Conservation (phyloP, 2,888 invertebrate genomes). For the Brachyopa scutellaris region DNA sequence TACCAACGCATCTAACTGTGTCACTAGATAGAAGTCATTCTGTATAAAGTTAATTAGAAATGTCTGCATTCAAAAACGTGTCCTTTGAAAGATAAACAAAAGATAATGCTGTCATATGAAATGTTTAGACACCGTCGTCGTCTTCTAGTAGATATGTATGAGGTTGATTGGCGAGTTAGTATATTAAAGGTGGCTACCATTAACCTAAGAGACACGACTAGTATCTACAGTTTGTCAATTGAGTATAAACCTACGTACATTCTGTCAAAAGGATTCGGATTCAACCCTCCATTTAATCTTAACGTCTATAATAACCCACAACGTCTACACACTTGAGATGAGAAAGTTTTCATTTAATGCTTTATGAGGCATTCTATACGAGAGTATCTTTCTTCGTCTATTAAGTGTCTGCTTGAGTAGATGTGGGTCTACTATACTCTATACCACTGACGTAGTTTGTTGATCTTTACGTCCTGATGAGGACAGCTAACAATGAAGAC, state of each 20-base stretch:
- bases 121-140: constrained; percentile 10
- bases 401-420: constrained; percentile 24
- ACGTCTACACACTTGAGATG: constrained; percentile 28
- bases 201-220: constrained; percentile 29
- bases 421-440: constrained; percentile 4
- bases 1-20: background rate
- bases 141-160: too few species aligned
- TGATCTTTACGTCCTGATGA: constrained; percentile 39
- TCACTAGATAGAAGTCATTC: background rate
- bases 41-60: constrained; percentile 18
- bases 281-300: background rate
- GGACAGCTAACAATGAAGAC: constrained; percentile 15
- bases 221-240: constrained; percentile 59
- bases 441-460: constrained; percentile 37
- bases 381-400: constrained; percentile 30
- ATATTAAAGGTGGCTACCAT: constrained; percentile 16
- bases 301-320: too few species aligned
- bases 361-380: constrained; percentile 41
- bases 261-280: constrained; percentile 35
- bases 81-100: constrained; percentile 4
- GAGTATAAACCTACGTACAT: constrained; percentile 18
- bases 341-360: constrained; percentile 37
- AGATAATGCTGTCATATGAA: constrained; percentile 23
- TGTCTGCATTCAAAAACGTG: constrained; percentile 5
- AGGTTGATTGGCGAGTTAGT: background rate